Conservation (phyloP, 2,888 invertebrate genomes). For the Drosophila buzzatii region DNA sequence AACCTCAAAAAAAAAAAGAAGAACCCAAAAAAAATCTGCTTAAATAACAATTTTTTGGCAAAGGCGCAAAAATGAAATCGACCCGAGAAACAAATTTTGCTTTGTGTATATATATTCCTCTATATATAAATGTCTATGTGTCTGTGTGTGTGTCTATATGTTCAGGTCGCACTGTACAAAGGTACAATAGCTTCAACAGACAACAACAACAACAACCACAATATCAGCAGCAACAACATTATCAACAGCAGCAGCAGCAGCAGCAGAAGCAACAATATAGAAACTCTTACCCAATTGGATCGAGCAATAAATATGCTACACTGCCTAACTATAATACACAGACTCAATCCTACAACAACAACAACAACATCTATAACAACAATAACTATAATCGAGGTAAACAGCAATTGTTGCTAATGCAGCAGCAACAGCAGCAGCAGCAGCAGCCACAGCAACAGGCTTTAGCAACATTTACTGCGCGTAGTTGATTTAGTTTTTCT, state of each 20-base stretch:
- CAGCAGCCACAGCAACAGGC: constrained; percentile 21
- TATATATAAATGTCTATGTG: constrained; percentile 32
- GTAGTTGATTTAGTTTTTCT: constrained; percentile 17
- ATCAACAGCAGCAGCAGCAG: constrained; percentile 56
- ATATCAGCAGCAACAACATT: constrained; percentile 40
- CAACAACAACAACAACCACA: constrained; percentile 51
- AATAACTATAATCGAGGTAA: constrained; percentile 77
- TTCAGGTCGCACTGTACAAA: constrained; percentile 75
- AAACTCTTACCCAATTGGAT: constrained; percentile 81
- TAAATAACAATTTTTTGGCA: constrained; percentile 19
- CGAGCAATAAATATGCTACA: constrained; percentile 71
- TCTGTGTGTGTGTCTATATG: constrained; percentile 38
- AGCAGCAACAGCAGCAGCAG: constrained; percentile 14
- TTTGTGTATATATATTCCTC: constrained; percentile 12
- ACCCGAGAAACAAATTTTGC: background rate
- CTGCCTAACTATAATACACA: constrained; percentile 63
- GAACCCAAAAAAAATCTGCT: constrained; percentile 6
- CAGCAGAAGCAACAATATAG: constrained; percentile 81
- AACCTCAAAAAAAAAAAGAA: constrained; percentile 10
- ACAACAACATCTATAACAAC: constrained; percentile 51
- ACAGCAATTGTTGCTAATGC: constrained; percentile 25
- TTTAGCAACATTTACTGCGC: constrained; percentile 25
- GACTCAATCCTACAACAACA: constrained; percentile 63
- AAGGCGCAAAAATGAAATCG: constrained; percentile 5
- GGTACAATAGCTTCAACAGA: constrained; percentile 67